Percentiles rank a stretch among this genome's conserved stretches.
phyloP scores from a whole-genome alignment of 2,888 invertebrate genomes.

The Lasioglossum leucozonium region DNA sequence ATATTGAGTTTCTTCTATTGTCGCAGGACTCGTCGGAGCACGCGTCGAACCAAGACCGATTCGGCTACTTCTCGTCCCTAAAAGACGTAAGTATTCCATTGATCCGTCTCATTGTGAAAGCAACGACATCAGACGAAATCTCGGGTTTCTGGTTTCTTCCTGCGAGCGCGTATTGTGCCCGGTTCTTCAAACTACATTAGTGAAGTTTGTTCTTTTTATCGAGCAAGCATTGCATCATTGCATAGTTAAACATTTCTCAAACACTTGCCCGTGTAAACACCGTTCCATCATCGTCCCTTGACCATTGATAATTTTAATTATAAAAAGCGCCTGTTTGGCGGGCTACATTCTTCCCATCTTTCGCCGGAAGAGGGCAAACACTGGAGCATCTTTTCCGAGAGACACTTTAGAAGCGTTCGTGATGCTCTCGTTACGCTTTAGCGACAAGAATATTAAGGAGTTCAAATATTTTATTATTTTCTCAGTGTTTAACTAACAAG shows the following conservation, averaged over 20 bases:
- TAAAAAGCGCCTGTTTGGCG: constrained; percentile 67
- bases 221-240: constrained; percentile 60
- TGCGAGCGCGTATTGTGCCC: constrained; percentile 50
- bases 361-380: constrained; percentile 40
- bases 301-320: constrained; percentile 76
- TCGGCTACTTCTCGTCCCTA: constrained; percentile 83
- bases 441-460: neutral
- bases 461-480: constrained; percentile 16
- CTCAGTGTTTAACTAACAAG: neutral
- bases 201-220: constrained; percentile 63
- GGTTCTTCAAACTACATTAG: constrained; percentile 58
- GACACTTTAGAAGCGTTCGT: constrained; percentile 22
- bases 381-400: constrained; percentile 22
- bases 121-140: constrained; percentile 22
- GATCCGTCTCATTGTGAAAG: constrained; percentile 32
- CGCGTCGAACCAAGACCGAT: constrained; percentile 82
- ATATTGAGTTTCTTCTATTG: constrained; percentile 31
- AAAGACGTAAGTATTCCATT: constrained; percentile 80
- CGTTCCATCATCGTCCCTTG: constrained; percentile 52
- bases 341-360: constrained; percentile 27
- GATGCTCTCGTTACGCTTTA: constrained; percentile 8
- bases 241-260: constrained; percentile 58
- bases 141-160: constrained; percentile 51
- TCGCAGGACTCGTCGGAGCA: constrained; percentile 82
- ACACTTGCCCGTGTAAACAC: constrained; percentile 66